phyloP scores from a whole-genome alignment of 1,140 invertebrate species.

The Pteromalus puparum region DNA sequence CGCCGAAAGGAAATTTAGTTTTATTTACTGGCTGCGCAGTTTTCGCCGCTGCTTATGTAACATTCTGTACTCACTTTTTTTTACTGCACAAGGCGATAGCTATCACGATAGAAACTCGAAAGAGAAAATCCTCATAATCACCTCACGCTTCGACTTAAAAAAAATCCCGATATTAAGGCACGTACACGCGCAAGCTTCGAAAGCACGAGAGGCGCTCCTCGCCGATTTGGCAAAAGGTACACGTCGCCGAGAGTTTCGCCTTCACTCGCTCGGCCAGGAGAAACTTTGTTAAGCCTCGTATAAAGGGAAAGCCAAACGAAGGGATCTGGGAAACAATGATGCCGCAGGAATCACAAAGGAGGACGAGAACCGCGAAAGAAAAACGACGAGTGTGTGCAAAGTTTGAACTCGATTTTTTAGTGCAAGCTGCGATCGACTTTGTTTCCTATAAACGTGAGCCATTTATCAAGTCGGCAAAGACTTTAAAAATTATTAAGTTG shows the following conservation, averaged over 20 bases:
- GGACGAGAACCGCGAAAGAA: background rate
- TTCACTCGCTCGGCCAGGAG: background rate
- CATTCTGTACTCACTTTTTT: background rate
- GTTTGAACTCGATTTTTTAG: background rate
- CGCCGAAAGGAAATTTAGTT: background rate
- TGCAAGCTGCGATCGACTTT: background rate
- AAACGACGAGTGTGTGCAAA: background rate
- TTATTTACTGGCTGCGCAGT: background rate
- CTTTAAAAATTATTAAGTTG: background rate
- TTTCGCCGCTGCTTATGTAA: background rate
- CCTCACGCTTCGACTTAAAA: constrained; percentile 13
- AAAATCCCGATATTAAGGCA: constrained; percentile 36
- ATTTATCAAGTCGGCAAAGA: background rate
- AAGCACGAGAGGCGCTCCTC: constrained; percentile 7
- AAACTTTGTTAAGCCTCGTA: constrained; percentile 50
- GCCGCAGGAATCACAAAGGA: constrained; percentile 44
- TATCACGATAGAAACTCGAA: background rate
- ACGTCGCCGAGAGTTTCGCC: constrained; percentile 49
- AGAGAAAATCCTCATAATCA: background rate
- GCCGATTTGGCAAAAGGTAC: constrained; percentile 53
- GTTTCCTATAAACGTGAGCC: background rate
- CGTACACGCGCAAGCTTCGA: background rate
- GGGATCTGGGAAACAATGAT: constrained; percentile 49
- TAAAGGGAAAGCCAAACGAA: constrained; percentile 48
- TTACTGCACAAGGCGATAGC: background rate